Evolutionary conservation across 2,888 invertebrate species (phyloP).

Genomic region (Caradrina kadenii): DNA sequence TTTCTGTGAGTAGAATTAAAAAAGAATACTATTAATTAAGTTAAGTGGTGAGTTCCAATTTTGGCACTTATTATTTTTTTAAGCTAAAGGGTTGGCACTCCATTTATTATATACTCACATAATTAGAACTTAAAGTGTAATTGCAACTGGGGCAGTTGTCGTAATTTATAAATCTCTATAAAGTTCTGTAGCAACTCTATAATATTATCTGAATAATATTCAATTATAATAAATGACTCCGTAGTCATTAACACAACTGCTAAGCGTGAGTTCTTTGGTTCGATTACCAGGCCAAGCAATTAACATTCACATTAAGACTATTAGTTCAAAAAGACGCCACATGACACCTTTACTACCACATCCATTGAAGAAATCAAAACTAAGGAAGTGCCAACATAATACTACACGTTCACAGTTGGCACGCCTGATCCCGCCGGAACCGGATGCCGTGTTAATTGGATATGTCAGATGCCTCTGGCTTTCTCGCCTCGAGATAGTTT

Average conservation of each 20-base stretch:
- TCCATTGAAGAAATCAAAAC: constrained; percentile 70
- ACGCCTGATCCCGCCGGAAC: constrained; percentile 75
- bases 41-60: background rate
- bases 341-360: constrained; percentile 29
- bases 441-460: constrained; percentile 89
- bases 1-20: too few relatives aligned
- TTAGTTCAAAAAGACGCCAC: constrained; percentile 13
- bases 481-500: constrained; percentile 87
- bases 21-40: background rate
- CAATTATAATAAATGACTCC: too few relatives aligned
- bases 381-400: constrained; percentile 71
- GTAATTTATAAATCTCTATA: background rate
- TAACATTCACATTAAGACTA: background rate
- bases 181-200: background rate
- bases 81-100: background rate
- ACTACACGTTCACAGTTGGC: constrained; percentile 70
- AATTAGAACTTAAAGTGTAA: background rate
- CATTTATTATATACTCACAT: background rate
- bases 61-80: background rate
- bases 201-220: background rate
- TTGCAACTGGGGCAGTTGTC: background rate
- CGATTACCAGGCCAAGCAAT: too few relatives aligned
- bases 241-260: too few relatives aligned
- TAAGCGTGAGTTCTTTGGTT: too few relatives aligned
- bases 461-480: constrained; percentile 89